These are phyloP conservation scores for Clarias fuscus DNA, from an alignment of 2,797 vertebrate genomes.

Conservation along the genomic window DNA sequence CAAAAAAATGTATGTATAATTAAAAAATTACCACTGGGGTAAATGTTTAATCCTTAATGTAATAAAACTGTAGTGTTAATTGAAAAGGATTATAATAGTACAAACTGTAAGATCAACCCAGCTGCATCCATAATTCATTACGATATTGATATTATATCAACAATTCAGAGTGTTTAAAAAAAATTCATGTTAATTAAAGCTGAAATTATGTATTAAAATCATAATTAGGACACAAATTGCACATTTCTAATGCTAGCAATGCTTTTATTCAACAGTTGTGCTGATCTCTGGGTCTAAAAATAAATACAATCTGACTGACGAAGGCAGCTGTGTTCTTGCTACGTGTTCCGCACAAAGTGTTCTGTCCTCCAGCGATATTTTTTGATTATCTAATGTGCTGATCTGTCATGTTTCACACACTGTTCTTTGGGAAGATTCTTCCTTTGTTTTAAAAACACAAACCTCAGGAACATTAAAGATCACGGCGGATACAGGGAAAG, in stretches of 20 bases:
- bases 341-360: background rate
- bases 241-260: background rate
- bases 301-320: background rate
- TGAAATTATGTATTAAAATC: background rate
- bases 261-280: background rate
- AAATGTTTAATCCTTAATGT: no score
- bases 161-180: background rate
- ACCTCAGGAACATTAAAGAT: background rate
- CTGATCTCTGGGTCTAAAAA: background rate
- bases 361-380: background rate
- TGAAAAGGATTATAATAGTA: background rate
- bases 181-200: background rate
- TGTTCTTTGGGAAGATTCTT: background rate
- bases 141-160: background rate
- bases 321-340: background rate
- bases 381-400: background rate
- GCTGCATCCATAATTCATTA: background rate
- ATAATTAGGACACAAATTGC: background rate
- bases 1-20: no score
- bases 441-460: background rate
- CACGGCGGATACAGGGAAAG: no score
- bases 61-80: no score
- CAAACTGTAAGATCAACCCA: background rate
- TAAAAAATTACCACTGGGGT: no score
- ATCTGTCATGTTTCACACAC: background rate